Evolutionary conservation across 2,113 vertebrate genomes (phyloP).

Genomic region (Phasianus colchicus): DNA sequence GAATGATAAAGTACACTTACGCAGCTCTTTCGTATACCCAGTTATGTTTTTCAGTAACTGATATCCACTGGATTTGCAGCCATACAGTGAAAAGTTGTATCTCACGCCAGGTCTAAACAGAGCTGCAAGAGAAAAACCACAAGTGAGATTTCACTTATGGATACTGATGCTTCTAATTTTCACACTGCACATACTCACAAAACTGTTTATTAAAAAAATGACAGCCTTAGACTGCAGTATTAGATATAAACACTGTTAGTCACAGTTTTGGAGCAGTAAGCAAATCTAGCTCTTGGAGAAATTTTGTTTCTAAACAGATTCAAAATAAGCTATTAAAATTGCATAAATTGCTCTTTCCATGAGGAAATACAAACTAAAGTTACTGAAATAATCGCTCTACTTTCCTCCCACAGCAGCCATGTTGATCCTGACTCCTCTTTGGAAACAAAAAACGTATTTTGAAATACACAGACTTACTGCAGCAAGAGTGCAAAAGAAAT

Average conservation of each 20-base stretch:
- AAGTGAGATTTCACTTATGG: not conserved
- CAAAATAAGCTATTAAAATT: slow-evolving; percentile 41
- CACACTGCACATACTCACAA: not conserved
- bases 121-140: slow-evolving; percentile 49
- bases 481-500: not conserved
- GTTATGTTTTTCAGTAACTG: slow-evolving; percentile 75
- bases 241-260: not conserved
- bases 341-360: slow-evolving; percentile 32
- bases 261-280: slow-evolving; percentile 1
- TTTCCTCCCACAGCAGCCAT: not conserved
- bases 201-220: not conserved
- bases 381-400: slow-evolving; percentile 31
- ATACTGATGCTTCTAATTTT: not conserved
- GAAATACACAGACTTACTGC: not conserved
- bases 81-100: slow-evolving; percentile 78
- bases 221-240: not conserved
- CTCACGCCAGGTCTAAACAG: slow-evolving; percentile 74
- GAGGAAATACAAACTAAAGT: slow-evolving; percentile 43
- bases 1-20: slow-evolving; percentile 67
- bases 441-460: not conserved
- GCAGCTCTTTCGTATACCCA: slow-evolving; percentile 79
- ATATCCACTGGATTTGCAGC: slow-evolving; percentile 78
- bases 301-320: not conserved
- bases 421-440: not conserved
- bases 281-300: not conserved